Conservation (phyloP, 2,113 vertebrate species). For the Anhinga anhinga region DNA sequence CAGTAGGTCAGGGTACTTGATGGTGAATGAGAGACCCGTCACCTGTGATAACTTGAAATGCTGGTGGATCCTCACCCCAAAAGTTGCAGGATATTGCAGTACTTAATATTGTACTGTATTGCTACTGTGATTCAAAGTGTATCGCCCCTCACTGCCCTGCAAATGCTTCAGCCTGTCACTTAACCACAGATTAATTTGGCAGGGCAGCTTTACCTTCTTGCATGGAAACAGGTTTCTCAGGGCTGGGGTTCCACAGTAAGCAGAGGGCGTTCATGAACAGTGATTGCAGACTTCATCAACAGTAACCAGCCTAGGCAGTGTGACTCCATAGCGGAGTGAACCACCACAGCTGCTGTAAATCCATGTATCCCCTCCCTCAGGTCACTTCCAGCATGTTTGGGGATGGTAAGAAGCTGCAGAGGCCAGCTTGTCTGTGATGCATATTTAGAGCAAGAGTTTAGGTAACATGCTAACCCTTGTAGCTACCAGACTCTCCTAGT, state of each 20-base stretch:
- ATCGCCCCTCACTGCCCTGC: neutral
- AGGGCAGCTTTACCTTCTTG: neutral
- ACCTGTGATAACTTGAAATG: neutral
- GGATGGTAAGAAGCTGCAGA: neutral
- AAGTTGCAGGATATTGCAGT: neutral
- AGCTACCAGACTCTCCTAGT: neutral
- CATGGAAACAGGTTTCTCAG: neutral
- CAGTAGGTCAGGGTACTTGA: neutral
- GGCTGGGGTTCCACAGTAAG: neutral
- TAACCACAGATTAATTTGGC: neutral
- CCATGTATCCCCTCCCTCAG: neutral
- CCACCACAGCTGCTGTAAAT: neutral
- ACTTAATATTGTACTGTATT: neutral
- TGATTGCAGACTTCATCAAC: neutral
- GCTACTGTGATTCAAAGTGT: neutral
- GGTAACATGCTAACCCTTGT: neutral
- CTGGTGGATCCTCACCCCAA: neutral
- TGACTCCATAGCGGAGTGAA: neutral
- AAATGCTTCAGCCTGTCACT: neutral
- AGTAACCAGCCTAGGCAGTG: neutral
- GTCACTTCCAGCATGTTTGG: neutral
- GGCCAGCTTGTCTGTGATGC: neutral
- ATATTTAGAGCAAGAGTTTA: neutral
- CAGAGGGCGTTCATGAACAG: neutral
- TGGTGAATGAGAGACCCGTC: neutral